These are phyloP conservation scores for Gymnobelideus leadbeateri DNA, from an alignment of 2,113 vertebrate species.

Conservation along the genomic window DNA sequence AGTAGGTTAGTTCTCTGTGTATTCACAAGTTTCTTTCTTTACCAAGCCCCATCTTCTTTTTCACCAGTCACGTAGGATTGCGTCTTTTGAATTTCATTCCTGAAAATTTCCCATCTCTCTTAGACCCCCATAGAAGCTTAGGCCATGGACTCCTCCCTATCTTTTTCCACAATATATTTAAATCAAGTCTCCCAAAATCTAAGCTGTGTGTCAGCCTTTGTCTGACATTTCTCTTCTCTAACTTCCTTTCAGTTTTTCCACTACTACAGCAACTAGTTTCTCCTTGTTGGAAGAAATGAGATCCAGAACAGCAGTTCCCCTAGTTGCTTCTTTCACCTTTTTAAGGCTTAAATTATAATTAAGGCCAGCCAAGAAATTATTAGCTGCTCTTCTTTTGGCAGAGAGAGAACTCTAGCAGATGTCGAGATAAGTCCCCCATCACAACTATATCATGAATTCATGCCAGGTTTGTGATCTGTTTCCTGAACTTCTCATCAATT, in stretches of 20 bases:
- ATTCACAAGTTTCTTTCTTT: background rate
- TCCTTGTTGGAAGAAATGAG: background rate
- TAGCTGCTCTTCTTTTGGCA: background rate
- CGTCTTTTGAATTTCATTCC: background rate
- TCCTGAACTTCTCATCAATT: background rate
- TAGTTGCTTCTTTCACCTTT: background rate
- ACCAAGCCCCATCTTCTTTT: background rate
- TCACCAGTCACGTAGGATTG: background rate
- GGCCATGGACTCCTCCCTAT: background rate
- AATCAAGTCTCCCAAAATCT: background rate
- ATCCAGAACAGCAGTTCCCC: background rate
- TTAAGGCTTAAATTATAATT: background rate
- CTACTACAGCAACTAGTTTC: background rate
- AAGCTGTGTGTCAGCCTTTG: background rate
- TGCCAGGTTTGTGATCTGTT: constrained; percentile 5
- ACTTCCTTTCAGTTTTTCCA: background rate
- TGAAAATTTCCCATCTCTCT: background rate
- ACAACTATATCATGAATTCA: background rate
- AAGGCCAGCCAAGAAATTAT: background rate
- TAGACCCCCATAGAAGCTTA: background rate
- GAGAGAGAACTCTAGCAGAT: background rate
- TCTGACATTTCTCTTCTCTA: background rate
- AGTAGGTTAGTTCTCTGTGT: background rate
- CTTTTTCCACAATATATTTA: background rate
- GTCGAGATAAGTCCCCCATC: background rate